Percentiles rank a stretch among this genome's conserved stretches.
Conservation (phyloP, 2,113 vertebrate species). For the Synodontis membranacea region DNA sequence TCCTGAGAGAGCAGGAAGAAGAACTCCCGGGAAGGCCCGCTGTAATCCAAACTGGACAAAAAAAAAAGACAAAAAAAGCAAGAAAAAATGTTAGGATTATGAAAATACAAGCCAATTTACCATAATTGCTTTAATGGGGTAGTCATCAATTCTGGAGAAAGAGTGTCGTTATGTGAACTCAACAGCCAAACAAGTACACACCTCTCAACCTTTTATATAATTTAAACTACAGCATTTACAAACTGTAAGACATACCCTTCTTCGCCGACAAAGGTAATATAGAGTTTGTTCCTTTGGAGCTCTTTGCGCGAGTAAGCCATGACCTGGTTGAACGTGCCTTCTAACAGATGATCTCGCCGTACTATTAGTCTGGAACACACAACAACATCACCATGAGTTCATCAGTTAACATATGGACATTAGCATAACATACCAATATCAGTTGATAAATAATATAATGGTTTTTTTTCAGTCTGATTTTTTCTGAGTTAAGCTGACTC, state of each 20-base stretch:
- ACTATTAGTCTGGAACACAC: constrained; percentile 79
- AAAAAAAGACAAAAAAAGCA: constrained; percentile 28
- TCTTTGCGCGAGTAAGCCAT: constrained; percentile 91
- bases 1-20: constrained; percentile 92
- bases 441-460: not conserved
- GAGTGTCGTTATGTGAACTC: too few relatives aligned
- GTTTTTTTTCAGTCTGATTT: not conserved
- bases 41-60: constrained; percentile 84
- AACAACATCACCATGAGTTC: not conserved
- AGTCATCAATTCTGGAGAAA: too few relatives aligned
- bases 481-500: constrained; percentile 50
- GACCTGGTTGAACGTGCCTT: constrained; percentile 90
- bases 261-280: constrained; percentile 88
- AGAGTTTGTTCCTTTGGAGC: constrained; percentile 89
- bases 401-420: not conserved
- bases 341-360: constrained; percentile 84
- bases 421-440: too few relatives aligned
- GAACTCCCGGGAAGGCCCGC: constrained; percentile 87
- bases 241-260: constrained; percentile 76
- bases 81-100: not conserved
- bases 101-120: not conserved
- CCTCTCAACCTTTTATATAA: too few relatives aligned
- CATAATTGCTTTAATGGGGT: not conserved
- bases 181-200: too few relatives aligned
- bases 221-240: not conserved